phyloP scores from a whole-genome alignment of 37 sponge, comb jelly and placozoan species.

The Geodia barretti region DNA sequence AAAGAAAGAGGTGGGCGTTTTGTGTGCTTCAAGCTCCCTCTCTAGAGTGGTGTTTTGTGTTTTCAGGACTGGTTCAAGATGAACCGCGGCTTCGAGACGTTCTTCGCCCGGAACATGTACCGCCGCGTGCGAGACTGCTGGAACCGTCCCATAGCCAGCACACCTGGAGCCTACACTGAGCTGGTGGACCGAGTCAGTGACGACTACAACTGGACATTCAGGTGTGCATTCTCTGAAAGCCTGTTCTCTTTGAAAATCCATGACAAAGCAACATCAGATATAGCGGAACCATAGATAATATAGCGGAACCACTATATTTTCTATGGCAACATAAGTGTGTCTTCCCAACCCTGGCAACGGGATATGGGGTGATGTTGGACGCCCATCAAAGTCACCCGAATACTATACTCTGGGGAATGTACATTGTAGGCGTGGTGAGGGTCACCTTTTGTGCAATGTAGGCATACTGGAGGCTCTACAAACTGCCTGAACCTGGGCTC shows the following conservation, averaged over 20 bases:
- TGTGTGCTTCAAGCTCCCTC: not conserved
- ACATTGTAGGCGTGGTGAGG: not conserved
- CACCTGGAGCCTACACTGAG: slow-evolving; percentile 86
- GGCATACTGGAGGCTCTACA: slow-evolving; percentile 64
- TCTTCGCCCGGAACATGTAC: slow-evolving; percentile 89
- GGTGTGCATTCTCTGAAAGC: slow-evolving; percentile 59
- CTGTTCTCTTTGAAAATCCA: not conserved
- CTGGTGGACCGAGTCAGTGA: slow-evolving; percentile 83
- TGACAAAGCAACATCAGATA: not conserved
- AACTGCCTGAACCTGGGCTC: slow-evolving; percentile 91
- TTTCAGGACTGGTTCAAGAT: slow-evolving; percentile 80
- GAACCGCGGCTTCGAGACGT: slow-evolving; percentile 64
- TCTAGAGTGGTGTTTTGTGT: not conserved
- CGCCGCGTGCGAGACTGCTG: slow-evolving; percentile 80
- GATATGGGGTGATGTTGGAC: not conserved
- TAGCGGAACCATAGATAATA: too few relatives aligned
- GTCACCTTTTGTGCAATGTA: not conserved
- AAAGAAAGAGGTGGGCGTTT: slow-evolving; percentile 7
- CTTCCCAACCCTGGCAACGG: too few relatives aligned
- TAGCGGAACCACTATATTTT: too few relatives aligned
- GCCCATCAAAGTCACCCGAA: too few relatives aligned
- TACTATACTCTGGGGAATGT: not conserved
- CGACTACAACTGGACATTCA: slow-evolving; percentile 84
- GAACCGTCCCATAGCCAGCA: slow-evolving; percentile 85
- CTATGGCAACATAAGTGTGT: too few relatives aligned